Evolutionary conservation across 2,797 vertebrate genomes (phyloP).

Genomic region (Bufotes viridis): DNA sequence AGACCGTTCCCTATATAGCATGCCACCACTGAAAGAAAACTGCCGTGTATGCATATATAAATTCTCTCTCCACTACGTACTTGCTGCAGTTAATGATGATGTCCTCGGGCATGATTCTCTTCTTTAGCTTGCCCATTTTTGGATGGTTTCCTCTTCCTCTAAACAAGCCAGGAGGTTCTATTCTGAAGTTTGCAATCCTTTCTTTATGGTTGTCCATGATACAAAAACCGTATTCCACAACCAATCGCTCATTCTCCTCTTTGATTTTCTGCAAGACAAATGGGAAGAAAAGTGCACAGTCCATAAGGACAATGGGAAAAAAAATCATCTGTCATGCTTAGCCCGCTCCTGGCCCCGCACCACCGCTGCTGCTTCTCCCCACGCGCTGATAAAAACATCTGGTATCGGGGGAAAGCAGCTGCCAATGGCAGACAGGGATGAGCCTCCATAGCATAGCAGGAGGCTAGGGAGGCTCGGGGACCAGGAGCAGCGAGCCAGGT

Average conservation of each 20-base stretch:
- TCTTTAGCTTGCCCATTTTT: constrained; percentile 96
- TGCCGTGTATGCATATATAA: too few relatives aligned
- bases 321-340: background rate
- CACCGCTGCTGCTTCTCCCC: too few relatives aligned
- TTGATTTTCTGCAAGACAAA: constrained; percentile 84
- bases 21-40: too few relatives aligned
- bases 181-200: constrained; percentile 94
- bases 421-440: too few relatives aligned
- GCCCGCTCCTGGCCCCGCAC: too few relatives aligned
- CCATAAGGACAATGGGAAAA: background rate
- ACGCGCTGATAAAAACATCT: too few relatives aligned
- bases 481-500: too few relatives aligned
- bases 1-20: too few relatives aligned
- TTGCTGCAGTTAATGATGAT: constrained; percentile 98
- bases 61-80: constrained; percentile 71
- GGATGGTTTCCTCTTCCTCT: constrained; percentile 93
- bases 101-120: constrained; percentile 88
- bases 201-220: constrained; percentile 97
- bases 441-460: too few relatives aligned
- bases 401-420: too few relatives aligned
- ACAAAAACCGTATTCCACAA: constrained; percentile 92
- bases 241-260: constrained; percentile 88
- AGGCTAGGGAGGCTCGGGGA: too few relatives aligned
- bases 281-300: background rate
- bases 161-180: constrained; percentile 92